Base-by-base conservation (phyloP, 2,888 invertebrate species). In the Scaptomyza tumidula region DNA sequence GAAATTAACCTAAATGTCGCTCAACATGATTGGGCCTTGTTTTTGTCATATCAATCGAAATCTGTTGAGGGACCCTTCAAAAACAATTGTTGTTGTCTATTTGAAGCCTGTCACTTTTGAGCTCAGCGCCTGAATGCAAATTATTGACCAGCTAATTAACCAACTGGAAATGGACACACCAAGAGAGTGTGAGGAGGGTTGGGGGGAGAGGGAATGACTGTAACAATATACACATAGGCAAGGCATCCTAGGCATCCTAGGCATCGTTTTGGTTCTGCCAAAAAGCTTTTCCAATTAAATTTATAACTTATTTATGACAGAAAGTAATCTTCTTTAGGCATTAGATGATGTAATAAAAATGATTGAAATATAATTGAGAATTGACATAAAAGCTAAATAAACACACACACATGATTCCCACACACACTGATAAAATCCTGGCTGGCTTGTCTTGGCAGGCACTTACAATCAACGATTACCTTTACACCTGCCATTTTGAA, bases 281-380 rank as follows among this genome's bases (percentile, higher is more conserved):
- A 71, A 74, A 77, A 73, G 84, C 88, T 84, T 86, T 88, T 83
- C 78, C 80, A 81, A 83, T 89, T 88, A 86, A 83, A 79, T 87
- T 82, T 75, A 78, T 80, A 81, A 75, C 80, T 81, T 85, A 82
- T 82, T 80, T 75, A 82, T 75, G 75, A 71, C 66, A 53, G 71
- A 73, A 73, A 66, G 81, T 86, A 86, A 86, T 86, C 86, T 85
- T 76, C 86, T 87, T 86, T 86, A 64, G 73, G 85, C 78, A 85
- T 86, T 86, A 84, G 86, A 56, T 64, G 78, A 73, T 76, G 86
- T 86, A 87, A 86, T 86, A 86, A 87, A 86, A 87, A 82, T 86
- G 86, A 86, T 86, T 86, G 86, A 86, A 87, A 86, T 87, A 86
- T 86, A 86, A 86, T 86, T 87, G 86, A 86, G 82, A 86, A 87